Percentiles rank a stretch among this genome's conserved stretches.
Conservation (phyloP, 2,113 vertebrate genomes). For the Nematolebias whitei region DNA sequence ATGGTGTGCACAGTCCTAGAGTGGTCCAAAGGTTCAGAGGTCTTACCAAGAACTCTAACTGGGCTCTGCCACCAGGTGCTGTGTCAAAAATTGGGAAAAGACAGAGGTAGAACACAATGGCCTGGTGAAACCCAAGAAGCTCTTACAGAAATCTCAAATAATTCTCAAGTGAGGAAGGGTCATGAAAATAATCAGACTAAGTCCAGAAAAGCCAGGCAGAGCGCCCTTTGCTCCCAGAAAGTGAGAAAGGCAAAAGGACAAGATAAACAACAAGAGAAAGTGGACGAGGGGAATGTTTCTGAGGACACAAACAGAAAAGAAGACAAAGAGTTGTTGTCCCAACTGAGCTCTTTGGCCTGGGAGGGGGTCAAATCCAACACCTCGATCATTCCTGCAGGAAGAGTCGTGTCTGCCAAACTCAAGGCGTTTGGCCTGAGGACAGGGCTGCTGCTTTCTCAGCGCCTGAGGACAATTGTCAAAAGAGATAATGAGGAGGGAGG, state of each 20-base stretch:
- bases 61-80: slow-evolving; percentile 79
- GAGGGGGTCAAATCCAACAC: slow-evolving; percentile 78
- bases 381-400: slow-evolving; percentile 53
- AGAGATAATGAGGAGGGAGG: not conserved
- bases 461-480: slow-evolving; percentile 19
- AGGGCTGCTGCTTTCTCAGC: slow-evolving; percentile 66
- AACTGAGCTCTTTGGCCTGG: slow-evolving; percentile 85
- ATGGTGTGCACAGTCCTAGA: slow-evolving; percentile 82
- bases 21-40: slow-evolving; percentile 34
- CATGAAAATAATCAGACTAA: not conserved
- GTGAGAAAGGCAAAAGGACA: not conserved
- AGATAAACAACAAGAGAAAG: not conserved
- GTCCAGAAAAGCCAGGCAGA: not conserved
- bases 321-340: slow-evolving; percentile 55
- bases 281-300: not conserved
- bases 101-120: not conserved
- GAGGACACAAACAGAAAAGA: not conserved
- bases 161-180: not conserved
- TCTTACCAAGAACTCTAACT: slow-evolving; percentile 86
- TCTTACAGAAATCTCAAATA: not conserved
- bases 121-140: not conserved
- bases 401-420: slow-evolving; percentile 52
- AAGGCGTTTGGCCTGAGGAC: slow-evolving; percentile 77
- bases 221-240: slow-evolving; percentile 14
- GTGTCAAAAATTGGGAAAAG: slow-evolving; percentile 40